These are phyloP conservation scores for Antechinus stuartii DNA, from an alignment of 2,113 vertebrate genomes.

Conservation along the genomic window DNA sequence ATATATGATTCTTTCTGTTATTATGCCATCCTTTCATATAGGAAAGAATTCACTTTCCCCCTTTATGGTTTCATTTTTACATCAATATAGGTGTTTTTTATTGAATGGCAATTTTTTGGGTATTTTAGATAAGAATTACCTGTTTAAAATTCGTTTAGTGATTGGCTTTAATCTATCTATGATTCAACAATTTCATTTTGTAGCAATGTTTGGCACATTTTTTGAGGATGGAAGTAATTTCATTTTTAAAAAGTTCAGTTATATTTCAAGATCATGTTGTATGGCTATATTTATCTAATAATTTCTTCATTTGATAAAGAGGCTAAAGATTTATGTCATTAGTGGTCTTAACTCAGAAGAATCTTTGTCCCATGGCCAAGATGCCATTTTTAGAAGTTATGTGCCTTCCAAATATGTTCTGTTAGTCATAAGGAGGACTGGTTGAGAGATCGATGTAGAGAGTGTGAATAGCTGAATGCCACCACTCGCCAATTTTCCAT, in stretches of 20 bases:
- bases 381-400: neutral
- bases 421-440: neutral
- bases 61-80: neutral
- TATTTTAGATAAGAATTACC: neutral
- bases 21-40: neutral
- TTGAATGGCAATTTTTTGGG: neutral
- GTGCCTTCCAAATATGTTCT: neutral
- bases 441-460: neutral
- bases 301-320: neutral
- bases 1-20: neutral
- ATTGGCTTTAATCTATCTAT: constrained; percentile 12
- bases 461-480: neutral
- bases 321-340: neutral
- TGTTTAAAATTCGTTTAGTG: constrained; percentile 15
- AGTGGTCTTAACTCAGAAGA: neutral
- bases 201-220: neutral
- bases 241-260: neutral
- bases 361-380: neutral
- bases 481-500: neutral
- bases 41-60: neutral
- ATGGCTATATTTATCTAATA: constrained; percentile 27
- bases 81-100: neutral
- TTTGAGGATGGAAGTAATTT: constrained; percentile 3
- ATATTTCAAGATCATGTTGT: neutral
- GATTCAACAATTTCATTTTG: neutral